A percentile compares a stretch with the other conserved stretches of the same genome.
Evolutionary conservation across 2,797 vertebrate genomes (phyloP).

Genomic region (Nasua narica): DNA sequence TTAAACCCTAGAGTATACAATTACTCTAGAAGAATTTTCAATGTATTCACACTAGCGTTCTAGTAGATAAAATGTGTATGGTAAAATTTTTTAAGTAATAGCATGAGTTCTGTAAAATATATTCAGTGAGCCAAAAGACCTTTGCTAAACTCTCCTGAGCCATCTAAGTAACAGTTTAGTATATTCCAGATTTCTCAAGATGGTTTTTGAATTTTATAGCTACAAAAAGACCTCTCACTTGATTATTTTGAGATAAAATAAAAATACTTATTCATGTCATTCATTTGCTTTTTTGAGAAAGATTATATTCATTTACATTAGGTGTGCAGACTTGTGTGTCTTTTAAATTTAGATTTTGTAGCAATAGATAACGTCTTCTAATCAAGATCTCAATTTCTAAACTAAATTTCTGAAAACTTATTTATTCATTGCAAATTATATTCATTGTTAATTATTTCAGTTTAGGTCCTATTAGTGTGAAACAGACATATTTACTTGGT

Average conservation of each 20-base stretch:
- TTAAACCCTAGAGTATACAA: constrained; percentile 14
- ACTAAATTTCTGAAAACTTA: background rate
- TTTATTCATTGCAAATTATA: background rate
- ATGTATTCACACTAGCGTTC: constrained; percentile 1
- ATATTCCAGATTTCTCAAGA: background rate
- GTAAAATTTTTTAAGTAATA: background rate
- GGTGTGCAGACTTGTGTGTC: background rate
- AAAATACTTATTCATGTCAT: background rate
- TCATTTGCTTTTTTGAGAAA: background rate
- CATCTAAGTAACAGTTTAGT: background rate
- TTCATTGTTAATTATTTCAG: background rate
- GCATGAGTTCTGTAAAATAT: background rate
- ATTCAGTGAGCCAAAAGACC: background rate
- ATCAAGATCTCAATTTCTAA: background rate
- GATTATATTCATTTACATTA: background rate
- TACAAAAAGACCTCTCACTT: background rate
- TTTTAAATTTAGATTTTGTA: background rate
- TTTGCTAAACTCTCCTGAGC: background rate
- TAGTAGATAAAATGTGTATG: background rate
- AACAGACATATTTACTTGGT: background rate
- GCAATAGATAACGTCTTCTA: background rate
- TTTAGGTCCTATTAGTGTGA: background rate
- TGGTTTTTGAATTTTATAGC: background rate
- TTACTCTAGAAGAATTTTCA: constrained; percentile 27
- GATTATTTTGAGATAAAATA: background rate